Base-by-base conservation (phyloP, 1,140 invertebrate genomes). In the Drosophila pruinosa region DNA sequence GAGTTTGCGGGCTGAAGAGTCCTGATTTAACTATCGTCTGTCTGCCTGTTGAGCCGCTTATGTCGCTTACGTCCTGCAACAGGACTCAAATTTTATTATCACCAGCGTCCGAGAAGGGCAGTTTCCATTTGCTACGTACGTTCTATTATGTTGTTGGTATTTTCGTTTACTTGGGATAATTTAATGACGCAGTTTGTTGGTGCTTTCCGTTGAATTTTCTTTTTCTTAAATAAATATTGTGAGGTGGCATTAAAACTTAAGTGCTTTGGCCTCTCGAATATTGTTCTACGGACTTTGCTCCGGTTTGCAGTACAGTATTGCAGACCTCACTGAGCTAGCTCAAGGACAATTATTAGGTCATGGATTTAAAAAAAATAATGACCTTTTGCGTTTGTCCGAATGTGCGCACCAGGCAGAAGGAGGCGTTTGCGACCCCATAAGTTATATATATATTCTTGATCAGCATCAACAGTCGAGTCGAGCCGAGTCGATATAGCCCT, bases 51-150 rank as follows among this genome's bases (percentile, higher is more conserved):
- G 82, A 86, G 73, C 77, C 6, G 81, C 77, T 86, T 81, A 80
- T 73, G 54, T 72, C 52, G 72, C 70, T 53, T 41, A 39, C 24
- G 62, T 24, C 31, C 41, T 64, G 79, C 75, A 68, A 61, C 67
- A 86, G 58, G 74, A 15, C 14, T 12, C 64, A 78, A 78, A 81
- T 85, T 74, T 68, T 77, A 86, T 75, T 81, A 88, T 78, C 65
- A 19, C 43, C 62, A 38, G 24, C 50, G 26, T 15, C 39, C 57
- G 17, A 36, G 43, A 6, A 2, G 24, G 17, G 7, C 39, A 21
- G 31, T 14, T 24, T 19, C 3, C 31, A 19, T 58, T 48, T 39
- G 24, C 63, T 19, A 53, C 47, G 10, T 59, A 53, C 36, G 17
- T 5, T 4, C 24, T 17, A 26, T 6, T 14, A 15, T 41, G 36